These are phyloP conservation scores for Sturmia bella DNA, from an alignment of 2,888 invertebrate genomes.

Conservation along the genomic window DNA sequence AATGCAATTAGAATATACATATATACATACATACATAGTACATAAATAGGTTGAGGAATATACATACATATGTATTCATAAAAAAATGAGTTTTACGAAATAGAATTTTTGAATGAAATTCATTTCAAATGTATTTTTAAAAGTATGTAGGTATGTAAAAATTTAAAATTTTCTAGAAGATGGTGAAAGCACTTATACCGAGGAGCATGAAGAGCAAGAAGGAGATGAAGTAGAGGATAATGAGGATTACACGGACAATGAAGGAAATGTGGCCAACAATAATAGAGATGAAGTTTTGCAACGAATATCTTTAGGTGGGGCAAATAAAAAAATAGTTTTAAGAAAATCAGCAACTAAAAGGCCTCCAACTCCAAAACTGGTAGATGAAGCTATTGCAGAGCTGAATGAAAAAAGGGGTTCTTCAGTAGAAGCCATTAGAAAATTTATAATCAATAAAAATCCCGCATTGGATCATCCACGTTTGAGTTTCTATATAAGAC, in stretches of 20 bases:
- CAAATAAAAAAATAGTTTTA: conserved; percentile 5
- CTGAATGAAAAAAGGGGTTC: conserved; percentile 85
- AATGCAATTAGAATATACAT: no score
- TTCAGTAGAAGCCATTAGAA: conserved; percentile 83
- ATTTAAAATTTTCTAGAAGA: conserved; percentile 22
- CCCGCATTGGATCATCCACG: conserved; percentile 84
- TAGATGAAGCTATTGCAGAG: conserved; percentile 83
- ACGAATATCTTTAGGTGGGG: conserved; percentile 25
- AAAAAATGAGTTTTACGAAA: no score
- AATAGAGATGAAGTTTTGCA: neutral
- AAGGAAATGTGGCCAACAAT: conserved; percentile 18
- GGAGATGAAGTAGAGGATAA: conserved; percentile 46
- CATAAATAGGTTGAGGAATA: no score
- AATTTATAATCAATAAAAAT: conserved; percentile 85
- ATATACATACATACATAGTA: conserved; percentile 11
- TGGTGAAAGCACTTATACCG: conserved; percentile 10
- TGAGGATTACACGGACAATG: conserved; percentile 38
- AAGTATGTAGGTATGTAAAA: no score
- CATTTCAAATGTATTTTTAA: no score
- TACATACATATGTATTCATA: conserved; percentile 23
- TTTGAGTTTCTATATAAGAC: conserved; percentile 84
- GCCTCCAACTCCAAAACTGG: conserved; percentile 83
- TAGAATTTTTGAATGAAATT: no score
- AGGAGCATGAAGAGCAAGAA: conserved; percentile 6
- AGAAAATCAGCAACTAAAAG: conserved; percentile 23